A percentile compares a stretch with the other conserved stretches of the same genome.
Conservation (phyloP, 2,797 vertebrate genomes). For the Lacerta agilis region DNA sequence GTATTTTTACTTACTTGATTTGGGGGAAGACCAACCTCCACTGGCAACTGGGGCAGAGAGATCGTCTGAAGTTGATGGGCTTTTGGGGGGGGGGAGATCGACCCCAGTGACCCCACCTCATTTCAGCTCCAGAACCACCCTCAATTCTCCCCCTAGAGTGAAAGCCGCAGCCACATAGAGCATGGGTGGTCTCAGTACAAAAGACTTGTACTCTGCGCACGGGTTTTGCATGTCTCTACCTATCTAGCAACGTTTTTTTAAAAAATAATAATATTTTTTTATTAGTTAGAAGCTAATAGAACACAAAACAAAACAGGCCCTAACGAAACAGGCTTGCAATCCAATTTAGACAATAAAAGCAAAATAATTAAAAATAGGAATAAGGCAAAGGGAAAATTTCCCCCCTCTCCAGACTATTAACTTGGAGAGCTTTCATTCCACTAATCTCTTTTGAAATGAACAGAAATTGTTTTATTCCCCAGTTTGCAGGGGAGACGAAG, state of each 20-base stretch:
- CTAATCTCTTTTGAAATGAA: constrained; percentile 17
- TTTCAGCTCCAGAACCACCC: neutral
- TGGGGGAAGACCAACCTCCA: no score
- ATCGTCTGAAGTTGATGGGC: no score
- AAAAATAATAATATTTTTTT: neutral
- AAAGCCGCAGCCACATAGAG: no score
- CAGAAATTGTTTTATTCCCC: constrained; percentile 2
- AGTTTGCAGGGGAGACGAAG: neutral
- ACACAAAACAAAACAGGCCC: neutral
- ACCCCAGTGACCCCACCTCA: no score
- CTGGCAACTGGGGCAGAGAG: no score
- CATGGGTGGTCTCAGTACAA: neutral
- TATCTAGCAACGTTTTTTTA: neutral
- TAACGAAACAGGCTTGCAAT: neutral
- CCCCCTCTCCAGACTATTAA: neutral
- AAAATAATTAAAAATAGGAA: constrained; percentile 16
- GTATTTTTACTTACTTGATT: no score
- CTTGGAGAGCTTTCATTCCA: neutral
- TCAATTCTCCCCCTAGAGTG: no score
- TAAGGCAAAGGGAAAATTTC: neutral
- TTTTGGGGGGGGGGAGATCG: no score
- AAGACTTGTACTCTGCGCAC: neutral
- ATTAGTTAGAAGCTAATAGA: neutral
- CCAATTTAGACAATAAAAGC: neutral
- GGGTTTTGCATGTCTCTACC: neutral